Conservation (phyloP, 1,140 invertebrate genomes). For the Nasonia longicornis region DNA sequence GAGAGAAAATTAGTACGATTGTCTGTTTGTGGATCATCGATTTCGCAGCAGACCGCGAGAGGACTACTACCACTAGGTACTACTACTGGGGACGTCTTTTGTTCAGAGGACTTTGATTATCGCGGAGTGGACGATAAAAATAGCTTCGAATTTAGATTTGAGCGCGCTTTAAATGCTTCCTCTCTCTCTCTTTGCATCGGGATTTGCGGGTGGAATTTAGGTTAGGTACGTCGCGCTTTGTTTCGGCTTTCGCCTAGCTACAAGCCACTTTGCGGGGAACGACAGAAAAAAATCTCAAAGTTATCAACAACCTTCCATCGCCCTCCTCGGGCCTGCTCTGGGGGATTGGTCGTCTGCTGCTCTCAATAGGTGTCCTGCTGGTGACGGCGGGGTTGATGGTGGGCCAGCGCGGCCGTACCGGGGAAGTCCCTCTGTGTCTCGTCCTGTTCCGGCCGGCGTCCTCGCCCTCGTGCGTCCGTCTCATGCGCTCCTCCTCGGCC, state of each 20-base stretch:
- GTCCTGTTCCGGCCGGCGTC: background rate
- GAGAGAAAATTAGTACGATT: conserved; percentile 2
- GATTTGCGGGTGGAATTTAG: background rate
- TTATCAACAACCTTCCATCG: background rate
- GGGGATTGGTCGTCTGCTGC: background rate
- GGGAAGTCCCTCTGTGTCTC: background rate
- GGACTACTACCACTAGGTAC: conserved; percentile 30
- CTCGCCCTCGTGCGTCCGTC: background rate
- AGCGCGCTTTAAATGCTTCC: background rate
- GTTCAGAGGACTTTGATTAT: conserved; percentile 1
- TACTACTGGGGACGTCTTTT: conserved; percentile 28
- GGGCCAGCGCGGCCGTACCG: background rate
- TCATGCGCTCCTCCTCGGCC: background rate
- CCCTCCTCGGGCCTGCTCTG: background rate
- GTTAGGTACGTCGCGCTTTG: background rate
- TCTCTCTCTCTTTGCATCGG: too few species aligned
- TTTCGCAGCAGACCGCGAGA: conserved; percentile 8
- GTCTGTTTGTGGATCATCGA: conserved; percentile 42
- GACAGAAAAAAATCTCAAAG: background rate
- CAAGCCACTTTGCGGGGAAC: background rate
- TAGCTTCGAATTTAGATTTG: background rate
- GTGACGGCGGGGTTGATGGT: background rate
- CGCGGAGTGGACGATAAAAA: background rate
- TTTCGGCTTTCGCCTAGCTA: background rate
- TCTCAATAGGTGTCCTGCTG: background rate